Base-by-base conservation (phyloP, 2,797 vertebrate genomes). In the Threskiornis aethiopicus region DNA sequence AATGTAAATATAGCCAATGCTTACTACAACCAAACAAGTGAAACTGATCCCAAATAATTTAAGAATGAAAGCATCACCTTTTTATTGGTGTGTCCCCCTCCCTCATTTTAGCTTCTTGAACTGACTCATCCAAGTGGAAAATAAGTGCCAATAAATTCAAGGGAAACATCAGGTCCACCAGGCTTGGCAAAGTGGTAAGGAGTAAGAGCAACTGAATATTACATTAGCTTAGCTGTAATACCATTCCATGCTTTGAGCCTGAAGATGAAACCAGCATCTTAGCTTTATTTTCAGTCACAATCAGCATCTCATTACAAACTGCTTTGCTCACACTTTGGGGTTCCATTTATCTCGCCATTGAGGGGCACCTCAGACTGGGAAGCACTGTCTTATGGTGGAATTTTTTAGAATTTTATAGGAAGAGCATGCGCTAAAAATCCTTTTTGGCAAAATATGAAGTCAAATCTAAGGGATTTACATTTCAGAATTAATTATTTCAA, bases 401-500 rank as follows among this genome's bases (percentile, higher is more conserved):
- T 47, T 44, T 41, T 87, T 65, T 11, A 39, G 9, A 16, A 58
- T 58, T 79, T 84, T 75, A 47, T 19, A 88, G 19, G 78, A 73
- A 69, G 6, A 75, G 4, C 16, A 85, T 21, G 80, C 0, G 2
- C 19, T 62, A 52, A 49, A 80, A 90, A 57, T 49, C 28, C 3
- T 49, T 85, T 73, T 49, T 39, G 33, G 41, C 25, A 69, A 92
- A 94, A 72, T 66, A 73, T 11, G 14, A 87, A 90, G 28, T 88
- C 41, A 96, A 94, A 73, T 82, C 83, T 75, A 87, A 79, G 77
- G 33, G n/a, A 90, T 91, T 91, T 96, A 73, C 42, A 82, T 79
- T 93, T 89, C 93, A 72, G 66, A 90, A 95, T 16, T 57, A 95
- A 94, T 85, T 76, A 75, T 71, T 59, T 92, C 73, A 93, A 94